These are phyloP conservation scores for Forbesichthys papilliferus DNA, from an alignment of 2,113 vertebrate species.

Conservation along the genomic window DNA sequence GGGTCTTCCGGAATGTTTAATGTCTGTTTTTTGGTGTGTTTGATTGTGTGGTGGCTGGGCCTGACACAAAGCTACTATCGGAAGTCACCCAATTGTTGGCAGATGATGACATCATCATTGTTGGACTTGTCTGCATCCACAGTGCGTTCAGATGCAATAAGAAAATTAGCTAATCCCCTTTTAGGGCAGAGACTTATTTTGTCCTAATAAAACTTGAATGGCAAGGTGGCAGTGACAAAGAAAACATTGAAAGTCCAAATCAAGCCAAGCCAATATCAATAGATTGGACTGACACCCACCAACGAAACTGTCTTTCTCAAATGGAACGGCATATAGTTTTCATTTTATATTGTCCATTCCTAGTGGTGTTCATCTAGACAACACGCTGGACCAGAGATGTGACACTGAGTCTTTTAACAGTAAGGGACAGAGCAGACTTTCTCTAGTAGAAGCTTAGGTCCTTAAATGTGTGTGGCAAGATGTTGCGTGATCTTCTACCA, in stretches of 20 bases:
- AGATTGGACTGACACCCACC: neutral
- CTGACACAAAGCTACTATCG: neutral
- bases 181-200: neutral
- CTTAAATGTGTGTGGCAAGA: no score
- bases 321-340: neutral
- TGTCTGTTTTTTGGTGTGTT: neutral
- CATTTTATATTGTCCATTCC: no score
- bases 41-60: neutral
- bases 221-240: neutral
- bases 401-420: no score
- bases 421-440: no score
- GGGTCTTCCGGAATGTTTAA: neutral
- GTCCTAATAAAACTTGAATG: slow-evolving; percentile 11
- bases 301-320: neutral
- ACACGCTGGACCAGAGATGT: no score
- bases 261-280: neutral
- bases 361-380: no score
- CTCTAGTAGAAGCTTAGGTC: no score
- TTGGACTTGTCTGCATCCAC: neutral
- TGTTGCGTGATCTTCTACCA: no score
- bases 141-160: neutral
- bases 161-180: slow-evolving; percentile 9
- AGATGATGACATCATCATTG: slow-evolving; percentile 22
- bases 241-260: neutral
- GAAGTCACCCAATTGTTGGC: slow-evolving; percentile 1